phyloP scores from a whole-genome alignment of 2,888 invertebrate genomes.

The Gryllus longicercus region DNA sequence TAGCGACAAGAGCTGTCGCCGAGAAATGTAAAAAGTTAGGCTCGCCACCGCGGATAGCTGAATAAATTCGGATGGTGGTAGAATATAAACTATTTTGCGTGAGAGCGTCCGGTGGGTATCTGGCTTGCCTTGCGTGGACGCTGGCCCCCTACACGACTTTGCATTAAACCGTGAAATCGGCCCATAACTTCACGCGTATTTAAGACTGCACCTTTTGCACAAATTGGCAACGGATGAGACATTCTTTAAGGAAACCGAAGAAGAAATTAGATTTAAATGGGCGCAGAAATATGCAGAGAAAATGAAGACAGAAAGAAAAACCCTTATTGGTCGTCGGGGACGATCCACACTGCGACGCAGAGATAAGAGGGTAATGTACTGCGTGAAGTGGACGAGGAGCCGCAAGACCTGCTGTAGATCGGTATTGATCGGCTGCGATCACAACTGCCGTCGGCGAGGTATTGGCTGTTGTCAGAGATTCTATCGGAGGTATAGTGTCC shows the following conservation, averaged over 20 bases:
- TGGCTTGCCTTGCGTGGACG: no score
- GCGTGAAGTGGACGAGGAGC: no score
- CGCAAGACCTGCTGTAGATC: neutral
- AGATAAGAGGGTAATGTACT: no score
- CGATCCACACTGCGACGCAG: no score
- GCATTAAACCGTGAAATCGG: neutral
- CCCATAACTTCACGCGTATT: neutral
- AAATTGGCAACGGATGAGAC: neutral
- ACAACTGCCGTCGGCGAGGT: neutral
- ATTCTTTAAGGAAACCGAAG: neutral
- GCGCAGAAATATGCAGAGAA: neutral
- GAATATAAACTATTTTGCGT: neutral
- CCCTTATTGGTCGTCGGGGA: no score
- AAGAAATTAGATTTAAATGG: neutral
- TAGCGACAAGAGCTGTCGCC: neutral
- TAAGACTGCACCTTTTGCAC: neutral
- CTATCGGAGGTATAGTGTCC: neutral
- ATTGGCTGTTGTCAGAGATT: neutral
- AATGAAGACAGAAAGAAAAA: no score
- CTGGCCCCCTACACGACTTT: neutral
- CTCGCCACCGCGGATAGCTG: neutral
- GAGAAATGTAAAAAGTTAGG: neutral
- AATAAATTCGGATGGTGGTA: neutral
- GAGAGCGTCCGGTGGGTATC: no score
- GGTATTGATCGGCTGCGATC: neutral